Evolutionary conservation across 2,113 vertebrate species (phyloP).

Genomic region (Lampris incognitus): DNA sequence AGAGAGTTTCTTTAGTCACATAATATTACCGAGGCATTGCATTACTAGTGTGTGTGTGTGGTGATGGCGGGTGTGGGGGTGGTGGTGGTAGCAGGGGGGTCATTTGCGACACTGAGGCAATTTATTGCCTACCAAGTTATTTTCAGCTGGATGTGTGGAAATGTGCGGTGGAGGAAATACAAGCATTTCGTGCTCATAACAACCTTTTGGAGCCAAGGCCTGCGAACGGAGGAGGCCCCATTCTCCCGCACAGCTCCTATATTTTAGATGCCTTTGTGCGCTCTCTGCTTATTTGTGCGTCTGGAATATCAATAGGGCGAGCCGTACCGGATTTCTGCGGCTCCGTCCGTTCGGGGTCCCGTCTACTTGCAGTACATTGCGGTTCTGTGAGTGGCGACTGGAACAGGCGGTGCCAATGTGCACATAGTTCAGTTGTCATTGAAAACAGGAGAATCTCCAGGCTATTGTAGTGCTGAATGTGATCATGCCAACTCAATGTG

Average conservation of each 20-base stretch:
- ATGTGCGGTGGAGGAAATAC: conserved; percentile 50
- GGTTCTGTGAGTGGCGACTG: not conserved
- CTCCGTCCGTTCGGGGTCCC: not conserved
- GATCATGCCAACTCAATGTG: not conserved
- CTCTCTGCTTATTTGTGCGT: conserved; percentile 20
- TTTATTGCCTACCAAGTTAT: conserved; percentile 68
- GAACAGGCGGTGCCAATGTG: conserved; percentile 7
- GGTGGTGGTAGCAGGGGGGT: conserved; percentile 35
- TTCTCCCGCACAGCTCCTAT: conserved; percentile 30
- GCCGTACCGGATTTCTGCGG: not conserved
- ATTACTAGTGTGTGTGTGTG: conserved; percentile 61
- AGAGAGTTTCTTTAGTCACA: conserved; percentile 80
- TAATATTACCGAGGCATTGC: conserved; percentile 75
- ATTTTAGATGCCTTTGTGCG: conserved; percentile 21
- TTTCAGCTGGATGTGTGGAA: conserved; percentile 56
- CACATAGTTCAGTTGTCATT: not conserved
- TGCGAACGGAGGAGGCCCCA: conserved; percentile 45
- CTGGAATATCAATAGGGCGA: conserved; percentile 5
- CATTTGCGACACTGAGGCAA: conserved; percentile 65
- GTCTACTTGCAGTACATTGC: conserved; percentile 17
- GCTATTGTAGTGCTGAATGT: not conserved
- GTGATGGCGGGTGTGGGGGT: conserved; percentile 15
- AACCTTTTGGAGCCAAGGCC: conserved; percentile 42
- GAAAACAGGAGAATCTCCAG: not conserved
- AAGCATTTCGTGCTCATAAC: conserved; percentile 54